Evolutionary conservation across 2,113 vertebrate genomes (phyloP).

Genomic region (Ploceus nigricollis): DNA sequence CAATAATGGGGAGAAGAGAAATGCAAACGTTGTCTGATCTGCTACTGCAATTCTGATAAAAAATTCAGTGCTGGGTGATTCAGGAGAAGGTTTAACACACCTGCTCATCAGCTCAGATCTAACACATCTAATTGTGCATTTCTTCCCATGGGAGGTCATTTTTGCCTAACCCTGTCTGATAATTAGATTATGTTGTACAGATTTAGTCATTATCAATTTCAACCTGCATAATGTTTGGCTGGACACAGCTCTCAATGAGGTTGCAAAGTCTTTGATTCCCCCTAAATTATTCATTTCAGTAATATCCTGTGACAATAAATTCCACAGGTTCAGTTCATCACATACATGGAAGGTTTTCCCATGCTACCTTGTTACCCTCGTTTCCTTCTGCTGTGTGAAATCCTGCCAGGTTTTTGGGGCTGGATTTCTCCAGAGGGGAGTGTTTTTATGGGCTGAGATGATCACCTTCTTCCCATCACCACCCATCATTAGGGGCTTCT

Average conservation of each 20-base stretch:
- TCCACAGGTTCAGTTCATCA: neutral
- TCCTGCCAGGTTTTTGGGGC: neutral
- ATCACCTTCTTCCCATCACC: neutral
- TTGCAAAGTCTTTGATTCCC: constrained; percentile 54
- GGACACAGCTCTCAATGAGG: constrained; percentile 42
- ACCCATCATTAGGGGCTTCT: neutral
- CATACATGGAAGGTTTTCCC: neutral
- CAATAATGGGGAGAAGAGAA: neutral
- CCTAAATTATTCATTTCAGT: constrained; percentile 36
- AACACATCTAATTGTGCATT: constrained; percentile 59
- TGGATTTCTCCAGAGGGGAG: neutral
- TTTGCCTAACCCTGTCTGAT: constrained; percentile 59
- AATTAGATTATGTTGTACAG: constrained; percentile 63
- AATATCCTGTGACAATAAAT: constrained; percentile 23
- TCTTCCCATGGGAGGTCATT: constrained; percentile 64
- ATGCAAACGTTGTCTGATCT: constrained; percentile 44
- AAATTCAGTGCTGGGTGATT: constrained; percentile 32
- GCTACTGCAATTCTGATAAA: constrained; percentile 19
- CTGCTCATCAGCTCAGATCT: constrained; percentile 59
- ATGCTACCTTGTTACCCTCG: neutral
- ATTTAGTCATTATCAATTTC: constrained; percentile 61
- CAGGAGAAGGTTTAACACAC: constrained; percentile 32
- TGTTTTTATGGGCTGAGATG: neutral
- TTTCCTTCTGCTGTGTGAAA: neutral
- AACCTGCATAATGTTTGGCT: constrained; percentile 46